phyloP scores from a whole-genome alignment of 2,113 vertebrate species.

The Picathartes gymnocephalus region DNA sequence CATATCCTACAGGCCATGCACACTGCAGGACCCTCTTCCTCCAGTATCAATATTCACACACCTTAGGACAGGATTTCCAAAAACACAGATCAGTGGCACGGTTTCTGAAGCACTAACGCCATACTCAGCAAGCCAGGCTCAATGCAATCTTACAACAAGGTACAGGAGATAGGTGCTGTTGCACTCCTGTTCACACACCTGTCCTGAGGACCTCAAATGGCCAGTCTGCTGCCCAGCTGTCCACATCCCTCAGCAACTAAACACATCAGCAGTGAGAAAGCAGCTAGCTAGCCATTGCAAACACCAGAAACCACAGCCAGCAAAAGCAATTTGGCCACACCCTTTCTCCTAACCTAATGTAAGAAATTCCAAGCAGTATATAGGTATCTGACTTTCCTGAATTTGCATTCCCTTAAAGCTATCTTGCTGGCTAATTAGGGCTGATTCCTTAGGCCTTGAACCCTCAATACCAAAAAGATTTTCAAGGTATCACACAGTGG shows the following conservation, averaged over 20 bases:
- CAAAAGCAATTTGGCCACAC: not conserved
- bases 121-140: not conserved
- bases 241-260: not conserved
- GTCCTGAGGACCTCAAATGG: not conserved
- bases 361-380: not conserved
- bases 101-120: fast-evolving
- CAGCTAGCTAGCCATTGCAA: not conserved
- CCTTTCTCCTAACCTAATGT: not conserved
- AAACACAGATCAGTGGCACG: fast-evolving
- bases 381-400: not conserved
- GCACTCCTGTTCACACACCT: fast-evolving
- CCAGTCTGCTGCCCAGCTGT: not conserved
- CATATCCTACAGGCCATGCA: not conserved
- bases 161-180: fast-evolving
- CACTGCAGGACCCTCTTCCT: not conserved
- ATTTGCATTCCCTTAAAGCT: not conserved
- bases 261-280: not conserved
- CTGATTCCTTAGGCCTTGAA: not conserved
- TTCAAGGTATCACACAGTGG: not conserved
- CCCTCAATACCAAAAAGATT: not conserved
- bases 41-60: not conserved
- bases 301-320: not conserved
- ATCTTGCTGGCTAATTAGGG: not conserved
- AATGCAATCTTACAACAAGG: not conserved
- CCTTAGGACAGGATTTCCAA: not conserved